Conservation (phyloP, 1,140 invertebrate species). For the Philotrypesis tridentata region DNA sequence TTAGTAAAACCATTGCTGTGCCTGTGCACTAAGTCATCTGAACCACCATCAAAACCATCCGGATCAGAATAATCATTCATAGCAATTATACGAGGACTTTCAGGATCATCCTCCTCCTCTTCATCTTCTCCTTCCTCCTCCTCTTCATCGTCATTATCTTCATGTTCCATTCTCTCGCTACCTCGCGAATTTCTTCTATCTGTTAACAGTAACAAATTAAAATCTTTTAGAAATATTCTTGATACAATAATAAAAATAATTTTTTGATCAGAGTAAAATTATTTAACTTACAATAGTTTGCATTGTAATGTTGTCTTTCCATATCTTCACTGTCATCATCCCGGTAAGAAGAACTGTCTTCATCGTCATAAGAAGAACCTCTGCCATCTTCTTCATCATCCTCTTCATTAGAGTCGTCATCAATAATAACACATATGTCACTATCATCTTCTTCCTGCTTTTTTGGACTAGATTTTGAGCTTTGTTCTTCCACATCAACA, state of each 20-base stretch:
- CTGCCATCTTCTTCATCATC: constrained; percentile 46
- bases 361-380: constrained; percentile 50
- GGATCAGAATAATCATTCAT: constrained; percentile 55
- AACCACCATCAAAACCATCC: constrained; percentile 61
- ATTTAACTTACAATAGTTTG: constrained; percentile 23
- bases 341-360: constrained; percentile 16
- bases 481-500: constrained; percentile 37
- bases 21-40: constrained; percentile 64
- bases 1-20: constrained; percentile 56
- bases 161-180: constrained; percentile 43
- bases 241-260: not conserved
- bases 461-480: constrained; percentile 49
- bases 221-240: not conserved
- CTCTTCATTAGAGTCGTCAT: constrained; percentile 55
- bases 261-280: not conserved
- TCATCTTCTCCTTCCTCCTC: constrained; percentile 58
- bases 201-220: not conserved
- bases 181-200: constrained; percentile 7
- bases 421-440: constrained; percentile 60
- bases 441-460: constrained; percentile 55
- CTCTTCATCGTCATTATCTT: constrained; percentile 50
- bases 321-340: constrained; percentile 55
- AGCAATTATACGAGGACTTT: constrained; percentile 8
- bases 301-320: constrained; percentile 53
- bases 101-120: constrained; percentile 55